Conservation (phyloP, 2,113 vertebrate species). For the Menura novaehollandiae region DNA sequence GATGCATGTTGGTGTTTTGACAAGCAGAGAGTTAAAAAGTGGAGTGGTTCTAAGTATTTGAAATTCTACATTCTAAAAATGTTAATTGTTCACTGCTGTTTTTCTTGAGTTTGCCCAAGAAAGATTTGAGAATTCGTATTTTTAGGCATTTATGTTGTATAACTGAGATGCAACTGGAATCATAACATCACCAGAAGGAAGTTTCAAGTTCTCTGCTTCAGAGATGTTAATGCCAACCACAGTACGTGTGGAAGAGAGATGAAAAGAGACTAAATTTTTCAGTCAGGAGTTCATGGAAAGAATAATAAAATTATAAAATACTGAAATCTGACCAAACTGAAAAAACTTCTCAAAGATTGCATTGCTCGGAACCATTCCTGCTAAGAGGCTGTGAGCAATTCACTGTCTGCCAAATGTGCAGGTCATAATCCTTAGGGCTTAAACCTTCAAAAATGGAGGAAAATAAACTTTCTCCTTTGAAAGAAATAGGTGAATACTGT, state of each 20-base stretch:
- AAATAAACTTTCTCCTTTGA: neutral
- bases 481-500: neutral
- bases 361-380: neutral
- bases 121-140: neutral
- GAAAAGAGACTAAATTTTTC: neutral
- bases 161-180: conserved; percentile 16
- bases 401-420: neutral
- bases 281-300: neutral
- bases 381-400: neutral
- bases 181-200: neutral
- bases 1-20: neutral
- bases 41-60: neutral
- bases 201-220: neutral
- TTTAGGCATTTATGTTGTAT: conserved; percentile 9
- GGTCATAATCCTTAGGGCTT: neutral
- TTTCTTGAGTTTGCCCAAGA: neutral
- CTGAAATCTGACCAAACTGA: neutral
- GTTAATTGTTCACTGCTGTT: neutral
- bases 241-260: neutral
- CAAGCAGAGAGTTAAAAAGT: neutral
- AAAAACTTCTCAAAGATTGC: neutral
- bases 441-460: neutral
- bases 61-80: neutral
- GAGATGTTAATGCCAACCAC: neutral
- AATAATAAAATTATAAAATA: neutral